Conservation (phyloP, 2,113 vertebrate genomes). For the Oostethus manadensis region DNA sequence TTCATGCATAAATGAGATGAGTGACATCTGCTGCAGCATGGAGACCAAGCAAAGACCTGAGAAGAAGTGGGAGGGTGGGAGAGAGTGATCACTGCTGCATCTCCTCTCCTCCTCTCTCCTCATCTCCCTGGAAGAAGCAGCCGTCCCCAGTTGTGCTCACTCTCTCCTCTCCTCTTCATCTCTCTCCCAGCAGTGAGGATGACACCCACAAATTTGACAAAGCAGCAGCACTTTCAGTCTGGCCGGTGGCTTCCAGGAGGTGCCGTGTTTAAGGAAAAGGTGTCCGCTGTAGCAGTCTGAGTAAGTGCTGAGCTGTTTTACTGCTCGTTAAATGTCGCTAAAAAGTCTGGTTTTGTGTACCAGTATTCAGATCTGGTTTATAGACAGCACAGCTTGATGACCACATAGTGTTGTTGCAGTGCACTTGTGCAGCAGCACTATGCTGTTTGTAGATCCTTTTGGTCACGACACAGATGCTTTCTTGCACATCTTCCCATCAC, state of each 20-base stretch:
- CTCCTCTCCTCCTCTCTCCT: conserved; percentile 19
- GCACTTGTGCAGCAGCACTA: conserved; percentile 41
- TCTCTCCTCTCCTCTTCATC: conserved; percentile 55
- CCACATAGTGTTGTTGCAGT: conserved; percentile 16
- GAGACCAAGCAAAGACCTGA: conserved; percentile 49
- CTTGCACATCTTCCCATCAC: conserved; percentile 36
- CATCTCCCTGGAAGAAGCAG: conserved; percentile 36
- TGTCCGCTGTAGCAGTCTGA: conserved; percentile 74
- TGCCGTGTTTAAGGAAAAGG: conserved; percentile 82
- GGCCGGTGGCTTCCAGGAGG: conserved; percentile 83
- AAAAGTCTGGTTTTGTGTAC: conserved; percentile 11
- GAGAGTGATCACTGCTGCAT: conserved; percentile 53
- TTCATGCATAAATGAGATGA: conserved; percentile 83
- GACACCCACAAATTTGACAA: conserved; percentile 90
- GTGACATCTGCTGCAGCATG: conserved; percentile 78
- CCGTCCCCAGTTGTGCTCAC: conserved; percentile 37
- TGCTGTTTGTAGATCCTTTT: conserved; percentile 41
- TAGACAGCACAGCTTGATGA: conserved; percentile 24
- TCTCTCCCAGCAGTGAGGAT: conserved; percentile 86
- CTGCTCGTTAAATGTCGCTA: conserved; percentile 3
- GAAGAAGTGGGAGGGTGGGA: conserved; percentile 1
- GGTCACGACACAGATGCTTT: conserved; percentile 64
- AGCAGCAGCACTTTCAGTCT: conserved; percentile 80
- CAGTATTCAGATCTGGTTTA: conserved; percentile 22
- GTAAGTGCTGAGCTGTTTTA: conserved; percentile 75